Base-by-base conservation (phyloP, 2,113 vertebrate species). In the Zingel zingel region DNA sequence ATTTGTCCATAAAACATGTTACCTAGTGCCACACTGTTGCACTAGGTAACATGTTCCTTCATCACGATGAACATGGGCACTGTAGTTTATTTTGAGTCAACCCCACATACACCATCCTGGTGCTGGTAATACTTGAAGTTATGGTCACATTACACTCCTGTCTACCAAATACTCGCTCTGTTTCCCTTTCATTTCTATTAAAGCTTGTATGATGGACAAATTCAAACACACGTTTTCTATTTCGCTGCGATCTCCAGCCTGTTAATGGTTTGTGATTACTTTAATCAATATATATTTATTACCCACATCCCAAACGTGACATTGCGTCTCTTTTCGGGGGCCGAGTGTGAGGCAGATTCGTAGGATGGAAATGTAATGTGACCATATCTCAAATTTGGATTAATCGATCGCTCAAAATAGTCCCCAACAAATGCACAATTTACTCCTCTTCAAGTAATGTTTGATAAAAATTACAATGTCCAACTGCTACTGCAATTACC, bases 11-110 rank as follows among this genome's bases (percentile, higher is more conserved):
- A 33, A 25, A 71, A 19, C 8, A 4, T 43, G n/a, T n/a, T n/a
- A n/a, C n/a, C n/a, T n/a, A n/a, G n/a, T 23, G n/a, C 6, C 14
- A 64, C 59, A 36, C 15, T 19, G 71, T 67, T 62, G 53, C 69
- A 63, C 19, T 25, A 53, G 57, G 16, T 43, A 43, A 43, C 39
- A 43, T 43, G 39, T 43, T 43, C 7, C 39, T 43, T 43, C 39
- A 43, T 43, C 21, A 74, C 15, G 11, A 57, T 21, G 25, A 69
- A 73, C 50, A 72, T 30, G 48, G 47, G 23, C 30, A 64, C 51
- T 70, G 30, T 30, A 21, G 36, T 54, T 78, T 54, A 54, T 33
- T 81, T 68, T 50, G 21, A 53, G 48, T 53, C 10, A 2, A 39
- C 3, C 48, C 45, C 14, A 25, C 5, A 21, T 54, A 9, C n/a